Percentiles rank a stretch among this genome's conserved stretches.
These are phyloP conservation scores for Pseudorhombus dupliciocellatus DNA, from an alignment of 2,113 vertebrate species.

Conservation along the genomic window DNA sequence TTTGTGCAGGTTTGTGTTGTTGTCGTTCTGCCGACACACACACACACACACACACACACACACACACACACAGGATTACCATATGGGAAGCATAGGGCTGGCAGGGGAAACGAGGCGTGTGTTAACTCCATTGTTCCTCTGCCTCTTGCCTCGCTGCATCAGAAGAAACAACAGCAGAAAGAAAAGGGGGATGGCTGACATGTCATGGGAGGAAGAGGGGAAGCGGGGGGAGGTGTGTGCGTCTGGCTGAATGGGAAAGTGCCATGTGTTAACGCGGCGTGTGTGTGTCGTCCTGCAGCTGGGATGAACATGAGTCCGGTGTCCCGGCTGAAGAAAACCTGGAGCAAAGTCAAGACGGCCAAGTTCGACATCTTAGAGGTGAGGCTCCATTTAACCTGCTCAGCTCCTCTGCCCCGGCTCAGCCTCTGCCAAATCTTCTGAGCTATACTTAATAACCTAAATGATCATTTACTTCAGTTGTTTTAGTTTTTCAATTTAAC, in stretches of 20 bases:
- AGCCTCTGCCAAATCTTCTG: no score
- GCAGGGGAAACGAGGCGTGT: conserved; percentile 62
- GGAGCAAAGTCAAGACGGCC: conserved; percentile 94
- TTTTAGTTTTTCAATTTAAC: no score
- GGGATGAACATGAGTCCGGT: conserved; percentile 98
- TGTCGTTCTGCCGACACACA: conserved; percentile 17
- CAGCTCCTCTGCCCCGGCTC: no score
- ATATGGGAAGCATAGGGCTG: conserved; percentile 66
- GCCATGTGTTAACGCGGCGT: conserved; percentile 51
- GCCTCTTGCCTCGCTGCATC: conserved; percentile 51
- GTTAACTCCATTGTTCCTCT: conserved; percentile 70
- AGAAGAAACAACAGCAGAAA: conserved; percentile 41
- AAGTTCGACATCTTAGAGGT: conserved; percentile 97
- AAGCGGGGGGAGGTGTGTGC: conserved; percentile 12
- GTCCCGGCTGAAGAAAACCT: conserved; percentile 94
- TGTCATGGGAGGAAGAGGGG: conserved; percentile 4
- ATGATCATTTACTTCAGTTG: no score
- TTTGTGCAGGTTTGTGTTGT: conserved; percentile 1
- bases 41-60: conserved; percentile 17
- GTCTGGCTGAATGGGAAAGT: conserved; percentile 39
- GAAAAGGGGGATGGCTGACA: background rate
- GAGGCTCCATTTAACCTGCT: conserved; percentile 18
- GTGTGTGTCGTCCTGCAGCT: conserved; percentile 74
- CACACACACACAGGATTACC: conserved; percentile 40
- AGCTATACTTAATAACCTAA: no score